phyloP scores from a whole-genome alignment of 2,888 invertebrate genomes.

The Cataglyphis livida region DNA sequence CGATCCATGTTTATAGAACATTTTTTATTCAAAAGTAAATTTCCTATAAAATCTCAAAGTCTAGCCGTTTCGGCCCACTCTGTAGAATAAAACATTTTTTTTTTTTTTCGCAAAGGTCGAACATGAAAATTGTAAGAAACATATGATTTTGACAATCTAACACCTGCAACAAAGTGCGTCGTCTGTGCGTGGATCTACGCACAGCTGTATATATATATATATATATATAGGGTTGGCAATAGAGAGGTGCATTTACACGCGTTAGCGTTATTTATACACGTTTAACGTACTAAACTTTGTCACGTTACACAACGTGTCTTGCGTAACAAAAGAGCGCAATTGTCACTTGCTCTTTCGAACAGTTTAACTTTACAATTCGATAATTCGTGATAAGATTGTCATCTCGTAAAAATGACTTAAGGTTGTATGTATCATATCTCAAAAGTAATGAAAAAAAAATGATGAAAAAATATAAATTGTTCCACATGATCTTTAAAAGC shows the following conservation, averaged over 20 bases:
- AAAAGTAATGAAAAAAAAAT: not conserved
- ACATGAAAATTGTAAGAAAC: not conserved
- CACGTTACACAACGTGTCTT: conserved; percentile 29
- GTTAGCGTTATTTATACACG: conserved; percentile 46
- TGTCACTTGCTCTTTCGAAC: not conserved
- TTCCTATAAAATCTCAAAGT: no score
- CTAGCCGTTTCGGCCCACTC: no score
- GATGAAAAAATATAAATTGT: not conserved
- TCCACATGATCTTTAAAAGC: not conserved
- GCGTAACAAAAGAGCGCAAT: conserved; percentile 24
- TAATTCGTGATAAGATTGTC: not conserved
- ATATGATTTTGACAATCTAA: not conserved
- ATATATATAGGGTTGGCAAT: conserved; percentile 21
- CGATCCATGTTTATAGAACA: no score
- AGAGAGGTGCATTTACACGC: conserved; percentile 14
- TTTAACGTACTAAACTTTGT: conserved; percentile 39
- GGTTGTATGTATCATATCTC: not conserved
- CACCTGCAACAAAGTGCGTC: not conserved
- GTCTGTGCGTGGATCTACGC: conserved; percentile 1
- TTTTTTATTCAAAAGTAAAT: no score
- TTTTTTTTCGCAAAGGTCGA: not conserved
- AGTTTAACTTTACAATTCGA: not conserved
- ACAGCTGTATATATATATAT: not conserved
- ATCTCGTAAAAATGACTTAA: not conserved
- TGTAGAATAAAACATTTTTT: not conserved